Evolutionary conservation across 2,888 invertebrate species (phyloP).

Genomic region (Lasioglossum calceatum): DNA sequence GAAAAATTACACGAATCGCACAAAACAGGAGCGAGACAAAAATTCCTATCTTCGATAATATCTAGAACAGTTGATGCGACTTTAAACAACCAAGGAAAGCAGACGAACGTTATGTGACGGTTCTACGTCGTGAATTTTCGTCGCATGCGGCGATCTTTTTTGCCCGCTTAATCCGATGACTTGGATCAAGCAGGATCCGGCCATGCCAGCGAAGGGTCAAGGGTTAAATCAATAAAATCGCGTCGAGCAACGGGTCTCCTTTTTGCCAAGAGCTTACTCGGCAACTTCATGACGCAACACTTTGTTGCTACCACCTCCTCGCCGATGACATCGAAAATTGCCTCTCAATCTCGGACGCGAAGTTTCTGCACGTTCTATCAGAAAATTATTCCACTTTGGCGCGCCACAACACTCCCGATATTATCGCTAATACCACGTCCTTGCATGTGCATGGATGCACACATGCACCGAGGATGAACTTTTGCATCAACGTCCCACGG

Average conservation of each 20-base stretch:
- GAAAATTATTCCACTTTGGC: slow-evolving; percentile 31
- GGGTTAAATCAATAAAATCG: slow-evolving; percentile 6
- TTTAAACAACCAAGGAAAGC: background rate
- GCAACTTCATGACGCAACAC: slow-evolving; percentile 38
- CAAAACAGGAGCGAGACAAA: too few relatives aligned
- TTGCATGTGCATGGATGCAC: background rate
- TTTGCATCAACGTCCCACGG: background rate
- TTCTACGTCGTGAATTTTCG: background rate
- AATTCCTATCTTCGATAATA: too few relatives aligned
- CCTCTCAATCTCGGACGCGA: slow-evolving; percentile 28
- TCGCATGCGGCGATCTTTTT: background rate
- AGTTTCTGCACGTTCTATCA: slow-evolving; percentile 18
- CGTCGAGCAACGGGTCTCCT: background rate
- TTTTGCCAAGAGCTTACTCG: background rate
- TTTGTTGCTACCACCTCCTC: slow-evolving; percentile 51
- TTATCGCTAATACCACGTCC: background rate
- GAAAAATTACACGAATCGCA: background rate
- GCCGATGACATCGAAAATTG: slow-evolving; percentile 38
- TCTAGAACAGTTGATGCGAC: too few relatives aligned
- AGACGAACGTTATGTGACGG: background rate
- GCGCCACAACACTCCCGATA: background rate
- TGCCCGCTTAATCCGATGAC: background rate
- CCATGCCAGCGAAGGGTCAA: background rate
- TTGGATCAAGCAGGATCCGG: background rate
- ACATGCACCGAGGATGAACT: background rate